Percentiles rank a stretch among this genome's conserved stretches.
Conservation (phyloP, 2,797 vertebrate species). For the Sciurus carolinensis region DNA sequence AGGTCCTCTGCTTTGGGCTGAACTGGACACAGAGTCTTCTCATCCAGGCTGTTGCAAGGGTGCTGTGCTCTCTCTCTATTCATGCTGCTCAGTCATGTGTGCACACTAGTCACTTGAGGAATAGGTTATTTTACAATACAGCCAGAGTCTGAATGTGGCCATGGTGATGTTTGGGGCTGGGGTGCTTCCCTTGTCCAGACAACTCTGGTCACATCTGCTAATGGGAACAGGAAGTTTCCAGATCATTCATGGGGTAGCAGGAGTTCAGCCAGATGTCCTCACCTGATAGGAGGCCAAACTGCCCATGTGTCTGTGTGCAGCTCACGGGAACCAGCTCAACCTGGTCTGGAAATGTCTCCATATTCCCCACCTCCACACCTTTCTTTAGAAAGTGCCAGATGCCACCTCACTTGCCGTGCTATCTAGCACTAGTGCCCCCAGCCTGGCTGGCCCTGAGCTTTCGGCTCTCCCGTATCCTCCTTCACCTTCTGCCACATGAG, state of each 20-base stretch:
- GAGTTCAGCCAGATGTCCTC: not conserved
- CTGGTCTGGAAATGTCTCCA: too few relatives aligned
- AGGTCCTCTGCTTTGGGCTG: too few relatives aligned
- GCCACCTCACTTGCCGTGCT: too few relatives aligned
- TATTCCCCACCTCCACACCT: too few relatives aligned
- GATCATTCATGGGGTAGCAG: not conserved
- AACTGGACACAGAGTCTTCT: too few relatives aligned
- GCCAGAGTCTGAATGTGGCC: not conserved
- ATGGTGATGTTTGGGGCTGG: fast-evolving
- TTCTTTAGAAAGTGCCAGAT: not conserved
- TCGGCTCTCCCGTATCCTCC: fast-evolving
- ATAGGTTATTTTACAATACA: too few relatives aligned
- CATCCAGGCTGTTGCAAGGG: too few relatives aligned
- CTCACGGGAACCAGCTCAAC: fast-evolving
- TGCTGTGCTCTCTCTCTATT: too few relatives aligned
- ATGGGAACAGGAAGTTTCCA: not conserved
- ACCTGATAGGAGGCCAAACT: not conserved
- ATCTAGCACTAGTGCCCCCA: not conserved
- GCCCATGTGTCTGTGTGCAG: too few relatives aligned
- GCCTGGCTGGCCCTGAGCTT: not conserved
- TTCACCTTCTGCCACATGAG: too few relatives aligned
- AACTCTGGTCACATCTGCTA: not conserved
- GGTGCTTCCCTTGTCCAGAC: not conserved
- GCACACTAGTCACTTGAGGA: too few relatives aligned
- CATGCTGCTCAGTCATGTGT: not conserved